A percentile compares a stretch with the other conserved stretches of the same genome.
These are phyloP conservation scores for Zaprionus kolodkinae DNA, from an alignment of 1,140 invertebrate species.

Conservation along the genomic window DNA sequence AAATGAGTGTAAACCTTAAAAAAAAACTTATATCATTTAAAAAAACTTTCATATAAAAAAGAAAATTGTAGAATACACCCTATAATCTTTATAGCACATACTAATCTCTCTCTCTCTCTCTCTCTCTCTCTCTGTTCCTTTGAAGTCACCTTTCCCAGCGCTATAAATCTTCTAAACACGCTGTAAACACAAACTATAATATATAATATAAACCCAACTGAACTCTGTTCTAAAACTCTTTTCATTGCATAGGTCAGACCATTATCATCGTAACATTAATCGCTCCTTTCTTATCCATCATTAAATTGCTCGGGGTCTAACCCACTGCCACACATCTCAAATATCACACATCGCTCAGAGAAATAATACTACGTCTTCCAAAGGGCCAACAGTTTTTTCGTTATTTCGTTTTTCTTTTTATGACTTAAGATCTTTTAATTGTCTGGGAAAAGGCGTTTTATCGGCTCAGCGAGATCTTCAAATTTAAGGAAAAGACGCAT, in stretches of 20 bases:
- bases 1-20: background rate
- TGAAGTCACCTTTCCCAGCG: background rate
- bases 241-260: background rate
- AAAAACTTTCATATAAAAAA: too few relatives aligned
- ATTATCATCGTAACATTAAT: background rate
- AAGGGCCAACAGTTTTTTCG: background rate
- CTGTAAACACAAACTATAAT: background rate
- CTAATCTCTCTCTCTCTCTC: too few relatives aligned
- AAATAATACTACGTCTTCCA: slow-evolving; percentile 3
- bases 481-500: slow-evolving; percentile 23
- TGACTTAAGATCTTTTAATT: slow-evolving; percentile 58
- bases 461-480: slow-evolving; percentile 51
- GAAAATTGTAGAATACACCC: too few relatives aligned
- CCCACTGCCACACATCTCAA: slow-evolving; percentile 39
- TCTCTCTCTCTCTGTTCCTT: too few relatives aligned
- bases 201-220: slow-evolving; percentile 11
- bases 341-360: slow-evolving; percentile 24
- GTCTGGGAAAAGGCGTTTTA: slow-evolving; percentile 76
- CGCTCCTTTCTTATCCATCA: background rate
- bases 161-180: background rate
- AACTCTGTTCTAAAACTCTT: background rate
- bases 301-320: slow-evolving; percentile 5
- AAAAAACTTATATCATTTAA: too few relatives aligned
- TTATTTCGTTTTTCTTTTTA: too few relatives aligned
- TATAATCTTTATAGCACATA: too few relatives aligned